Percentiles rank a stretch among this genome's conserved stretches.
Conservation (phyloP, 2,797 vertebrate genomes). For the Setipinna tenuifilis region DNA sequence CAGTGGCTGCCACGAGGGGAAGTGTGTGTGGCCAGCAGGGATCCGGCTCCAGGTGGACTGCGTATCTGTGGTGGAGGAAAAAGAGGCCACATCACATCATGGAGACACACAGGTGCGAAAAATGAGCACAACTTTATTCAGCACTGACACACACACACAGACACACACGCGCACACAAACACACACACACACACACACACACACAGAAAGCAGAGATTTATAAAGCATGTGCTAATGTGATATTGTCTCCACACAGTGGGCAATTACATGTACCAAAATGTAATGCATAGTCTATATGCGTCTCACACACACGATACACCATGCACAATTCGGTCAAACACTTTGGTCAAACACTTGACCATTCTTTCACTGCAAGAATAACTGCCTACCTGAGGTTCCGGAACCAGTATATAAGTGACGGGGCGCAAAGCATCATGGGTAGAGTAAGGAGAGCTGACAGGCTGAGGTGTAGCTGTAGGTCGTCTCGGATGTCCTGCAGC, state of each 20-base stretch:
- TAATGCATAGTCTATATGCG: not conserved
- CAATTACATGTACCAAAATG: not conserved
- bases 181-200: not conserved
- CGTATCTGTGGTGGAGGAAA: slow-evolving; percentile 76
- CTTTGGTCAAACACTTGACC: no score
- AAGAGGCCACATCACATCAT: not conserved
- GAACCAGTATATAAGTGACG: slow-evolving; percentile 90
- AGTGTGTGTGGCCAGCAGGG: slow-evolving; percentile 84
- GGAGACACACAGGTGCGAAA: no score
- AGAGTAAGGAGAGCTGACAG: slow-evolving; percentile 81
- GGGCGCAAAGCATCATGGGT: slow-evolving; percentile 81
- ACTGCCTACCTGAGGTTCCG: slow-evolving; percentile 86
- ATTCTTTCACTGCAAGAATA: no score
- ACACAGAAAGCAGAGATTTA: no score
- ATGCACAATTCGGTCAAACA: not conserved
- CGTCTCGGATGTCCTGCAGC: slow-evolving; percentile 75
- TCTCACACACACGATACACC: not conserved
- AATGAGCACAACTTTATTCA: not conserved
- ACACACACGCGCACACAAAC: slow-evolving; percentile 22
- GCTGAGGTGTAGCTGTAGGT: slow-evolving; percentile 84
- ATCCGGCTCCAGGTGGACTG: slow-evolving; percentile 85
- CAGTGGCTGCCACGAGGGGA: slow-evolving; percentile 77
- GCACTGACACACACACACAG: not conserved
- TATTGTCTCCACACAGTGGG: not conserved
- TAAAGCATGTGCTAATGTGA: not conserved